Percentiles rank a stretch among this genome's conserved stretches.
These are phyloP conservation scores for Pemphigus obesinymphae DNA, from an alignment of 1,140 invertebrate genomes.

Conservation along the genomic window DNA sequence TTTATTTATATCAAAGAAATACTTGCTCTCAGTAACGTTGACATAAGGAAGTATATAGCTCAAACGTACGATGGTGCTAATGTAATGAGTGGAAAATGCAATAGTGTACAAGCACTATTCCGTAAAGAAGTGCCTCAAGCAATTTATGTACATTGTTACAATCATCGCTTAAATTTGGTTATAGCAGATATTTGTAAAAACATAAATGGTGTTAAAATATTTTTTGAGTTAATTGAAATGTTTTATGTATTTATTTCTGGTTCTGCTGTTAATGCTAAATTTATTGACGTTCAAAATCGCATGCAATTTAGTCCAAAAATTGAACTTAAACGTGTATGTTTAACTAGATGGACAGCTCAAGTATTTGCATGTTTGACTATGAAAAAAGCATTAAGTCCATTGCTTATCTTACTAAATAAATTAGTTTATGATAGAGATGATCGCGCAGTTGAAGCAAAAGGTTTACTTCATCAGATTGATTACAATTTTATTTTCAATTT, in stretches of 20 bases:
- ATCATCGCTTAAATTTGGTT: too few species aligned
- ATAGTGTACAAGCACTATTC: not conserved
- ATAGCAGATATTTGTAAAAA: too few species aligned
- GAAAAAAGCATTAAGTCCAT: too few species aligned
- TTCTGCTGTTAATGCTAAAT: not conserved
- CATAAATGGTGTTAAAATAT: not conserved
- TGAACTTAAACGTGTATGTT: not conserved
- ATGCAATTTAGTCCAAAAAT: not conserved
- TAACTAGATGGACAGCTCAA: not conserved
- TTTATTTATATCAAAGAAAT: not conserved
- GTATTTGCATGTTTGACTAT: not conserved
- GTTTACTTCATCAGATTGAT: too few species aligned
- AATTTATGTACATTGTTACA: too few species aligned
- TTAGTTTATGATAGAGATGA: too few species aligned
- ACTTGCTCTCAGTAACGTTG: not conserved
- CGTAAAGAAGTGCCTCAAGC: not conserved
- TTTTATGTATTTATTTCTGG: not conserved
- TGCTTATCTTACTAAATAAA: too few species aligned
- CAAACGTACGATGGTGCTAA: not conserved
- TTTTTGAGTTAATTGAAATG: not conserved
- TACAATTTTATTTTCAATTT: too few species aligned
- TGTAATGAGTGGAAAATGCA: too few species aligned
- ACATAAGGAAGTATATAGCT: not conserved
- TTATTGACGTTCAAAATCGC: not conserved
- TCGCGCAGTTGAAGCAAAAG: too few species aligned